Conservation (phyloP, 2,888 invertebrate genomes). For the Spilosoma lubricipeda region DNA sequence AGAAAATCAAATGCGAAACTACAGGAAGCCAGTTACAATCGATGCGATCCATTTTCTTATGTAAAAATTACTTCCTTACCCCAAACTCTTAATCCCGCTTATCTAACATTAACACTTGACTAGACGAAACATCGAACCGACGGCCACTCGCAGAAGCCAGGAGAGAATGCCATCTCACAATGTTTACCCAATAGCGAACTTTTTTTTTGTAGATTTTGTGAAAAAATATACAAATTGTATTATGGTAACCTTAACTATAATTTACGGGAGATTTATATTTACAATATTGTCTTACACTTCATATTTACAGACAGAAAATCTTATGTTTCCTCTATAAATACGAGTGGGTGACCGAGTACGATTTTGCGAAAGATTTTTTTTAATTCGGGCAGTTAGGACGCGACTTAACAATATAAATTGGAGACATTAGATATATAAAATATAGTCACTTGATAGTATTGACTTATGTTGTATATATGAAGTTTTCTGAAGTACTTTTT, state of each 20-base stretch:
- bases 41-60: constrained; percentile 52
- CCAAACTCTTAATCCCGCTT: constrained; percentile 64
- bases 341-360: constrained; percentile 27
- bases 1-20: constrained; percentile 48
- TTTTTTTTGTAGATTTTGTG: constrained; percentile 66
- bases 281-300: constrained; percentile 58
- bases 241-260: constrained; percentile 72
- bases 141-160: constrained; percentile 15
- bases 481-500: constrained; percentile 19
- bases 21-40: constrained; percentile 63
- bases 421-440: constrained; percentile 21
- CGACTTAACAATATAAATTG: constrained; percentile 33
- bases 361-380: constrained; percentile 21
- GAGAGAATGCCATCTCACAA: constrained; percentile 47
- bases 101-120: constrained; percentile 77
- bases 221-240: constrained; percentile 81
- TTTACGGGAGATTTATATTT: constrained; percentile 72
- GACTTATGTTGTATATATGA: constrained; percentile 13
- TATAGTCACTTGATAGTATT: constrained; percentile 20
- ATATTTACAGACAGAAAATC: constrained; percentile 43
- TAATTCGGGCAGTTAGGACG: constrained; percentile 45
- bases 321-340: constrained; percentile 44
- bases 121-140: constrained; percentile 76
- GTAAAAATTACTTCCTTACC: constrained; percentile 61
- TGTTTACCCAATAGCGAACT: constrained; percentile 73